These are phyloP conservation scores for Drosophila quinaria DNA, from an alignment of 2,888 invertebrate species.

Conservation along the genomic window DNA sequence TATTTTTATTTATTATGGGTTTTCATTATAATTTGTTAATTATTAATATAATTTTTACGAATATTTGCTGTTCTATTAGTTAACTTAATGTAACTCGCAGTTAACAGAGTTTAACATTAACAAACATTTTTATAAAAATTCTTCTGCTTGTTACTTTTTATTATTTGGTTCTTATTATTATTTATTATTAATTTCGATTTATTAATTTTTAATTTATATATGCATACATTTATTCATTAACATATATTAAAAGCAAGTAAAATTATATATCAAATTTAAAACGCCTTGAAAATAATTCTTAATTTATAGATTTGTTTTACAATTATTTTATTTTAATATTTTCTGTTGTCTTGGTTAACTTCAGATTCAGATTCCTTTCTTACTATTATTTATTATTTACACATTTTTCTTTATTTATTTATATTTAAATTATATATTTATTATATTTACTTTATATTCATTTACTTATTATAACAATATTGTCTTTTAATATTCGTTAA, in stretches of 20 bases:
- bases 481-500: too few species aligned
- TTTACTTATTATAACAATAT: slow-evolving; percentile 8
- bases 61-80: not conserved
- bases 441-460: not conserved
- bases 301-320: too few species aligned
- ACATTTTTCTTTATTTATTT: not conserved
- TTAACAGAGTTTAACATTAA: not conserved
- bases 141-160: too few species aligned
- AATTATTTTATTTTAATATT: too few species aligned
- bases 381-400: slow-evolving; percentile 11
- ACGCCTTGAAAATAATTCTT: too few species aligned
- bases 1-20: slow-evolving; percentile 7
- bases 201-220: too few species aligned
- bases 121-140: too few species aligned
- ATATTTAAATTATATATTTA: not conserved
- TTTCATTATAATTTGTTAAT: not conserved
- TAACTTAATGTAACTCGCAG: not conserved
- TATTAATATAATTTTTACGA: not conserved
- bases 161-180: not conserved
- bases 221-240: too few species aligned
- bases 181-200: not conserved
- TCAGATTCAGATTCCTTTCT: slow-evolving; percentile 4
- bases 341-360: too few species aligned
- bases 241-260: too few species aligned
- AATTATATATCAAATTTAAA: too few species aligned